A percentile compares a stretch with the other conserved stretches of the same genome.
These are phyloP conservation scores for Leptinotarsa tumamoca DNA, from an alignment of 2,888 invertebrate genomes.

Conservation along the genomic window DNA sequence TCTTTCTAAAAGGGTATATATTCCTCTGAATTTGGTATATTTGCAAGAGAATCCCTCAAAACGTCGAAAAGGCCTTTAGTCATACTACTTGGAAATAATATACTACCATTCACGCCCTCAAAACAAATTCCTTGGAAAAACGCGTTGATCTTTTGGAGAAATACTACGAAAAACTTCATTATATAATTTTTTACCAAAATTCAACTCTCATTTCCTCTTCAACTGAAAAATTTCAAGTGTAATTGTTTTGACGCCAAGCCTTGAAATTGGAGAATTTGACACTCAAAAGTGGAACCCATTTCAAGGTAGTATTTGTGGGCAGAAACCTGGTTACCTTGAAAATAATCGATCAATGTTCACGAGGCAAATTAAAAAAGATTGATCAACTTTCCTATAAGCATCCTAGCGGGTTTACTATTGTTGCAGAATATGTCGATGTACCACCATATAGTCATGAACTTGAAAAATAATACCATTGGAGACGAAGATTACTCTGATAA, in stretches of 20 bases:
- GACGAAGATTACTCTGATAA: slow-evolving; percentile 25
- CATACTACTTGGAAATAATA: no score
- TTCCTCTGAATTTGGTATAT: neutral
- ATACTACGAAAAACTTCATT: neutral
- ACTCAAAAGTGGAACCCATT: slow-evolving; percentile 1
- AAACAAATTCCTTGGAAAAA: neutral
- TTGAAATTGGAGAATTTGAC: neutral
- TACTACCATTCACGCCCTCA: neutral
- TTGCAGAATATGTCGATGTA: slow-evolving; percentile 41
- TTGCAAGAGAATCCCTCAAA: neutral
- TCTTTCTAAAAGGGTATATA: neutral
- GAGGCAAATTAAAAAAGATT: neutral
- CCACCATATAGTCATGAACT: slow-evolving; percentile 54
- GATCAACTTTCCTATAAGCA: neutral
- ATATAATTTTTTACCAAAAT: neutral
- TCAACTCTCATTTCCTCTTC: neutral
- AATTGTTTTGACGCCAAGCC: no score
- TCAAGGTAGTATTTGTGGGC: neutral
- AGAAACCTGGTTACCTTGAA: neutral
- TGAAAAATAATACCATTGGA: slow-evolving; percentile 31
- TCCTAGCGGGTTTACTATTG: neutral
- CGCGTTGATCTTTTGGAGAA: neutral
- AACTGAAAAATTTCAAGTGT: neutral
- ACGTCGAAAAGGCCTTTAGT: neutral
- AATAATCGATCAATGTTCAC: slow-evolving; percentile 27